phyloP scores from a whole-genome alignment of 2,888 invertebrate genomes.

The Polydrusus pterygomalis region DNA sequence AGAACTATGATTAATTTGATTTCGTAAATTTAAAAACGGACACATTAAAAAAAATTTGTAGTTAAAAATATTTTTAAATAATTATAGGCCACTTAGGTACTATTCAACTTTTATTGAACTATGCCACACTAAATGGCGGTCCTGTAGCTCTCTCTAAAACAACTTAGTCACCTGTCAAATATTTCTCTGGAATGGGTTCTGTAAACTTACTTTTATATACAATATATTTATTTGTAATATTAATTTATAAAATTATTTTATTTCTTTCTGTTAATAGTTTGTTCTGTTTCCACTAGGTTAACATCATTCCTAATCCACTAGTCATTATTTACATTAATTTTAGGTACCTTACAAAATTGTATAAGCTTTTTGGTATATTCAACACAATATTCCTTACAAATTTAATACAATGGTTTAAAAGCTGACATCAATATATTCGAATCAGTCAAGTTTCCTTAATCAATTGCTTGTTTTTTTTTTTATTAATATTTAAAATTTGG shows the following conservation, averaged over 20 bases:
- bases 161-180: too few species aligned
- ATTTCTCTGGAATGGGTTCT: too few species aligned
- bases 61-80: too few species aligned
- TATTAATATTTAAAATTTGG: constrained; percentile 27
- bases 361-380: constrained; percentile 18
- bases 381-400: constrained; percentile 14
- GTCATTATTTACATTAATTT: constrained; percentile 8
- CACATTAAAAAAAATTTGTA: too few species aligned
- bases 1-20: too few species aligned
- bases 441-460: constrained; percentile 31
- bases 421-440: constrained; percentile 23
- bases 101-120: too few species aligned
- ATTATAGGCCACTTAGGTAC: too few species aligned
- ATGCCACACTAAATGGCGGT: too few species aligned
- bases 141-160: too few species aligned
- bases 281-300: background rate
- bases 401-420: constrained; percentile 19
- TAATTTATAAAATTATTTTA: background rate
- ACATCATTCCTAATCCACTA: background rate
- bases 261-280: background rate
- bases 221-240: background rate
- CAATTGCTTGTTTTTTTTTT: constrained; percentile 4
- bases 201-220: too few species aligned
- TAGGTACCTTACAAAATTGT: background rate
- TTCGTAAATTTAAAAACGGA: too few species aligned